phyloP scores from a whole-genome alignment of 2,888 invertebrate species.

The Cloeon dipterum region DNA sequence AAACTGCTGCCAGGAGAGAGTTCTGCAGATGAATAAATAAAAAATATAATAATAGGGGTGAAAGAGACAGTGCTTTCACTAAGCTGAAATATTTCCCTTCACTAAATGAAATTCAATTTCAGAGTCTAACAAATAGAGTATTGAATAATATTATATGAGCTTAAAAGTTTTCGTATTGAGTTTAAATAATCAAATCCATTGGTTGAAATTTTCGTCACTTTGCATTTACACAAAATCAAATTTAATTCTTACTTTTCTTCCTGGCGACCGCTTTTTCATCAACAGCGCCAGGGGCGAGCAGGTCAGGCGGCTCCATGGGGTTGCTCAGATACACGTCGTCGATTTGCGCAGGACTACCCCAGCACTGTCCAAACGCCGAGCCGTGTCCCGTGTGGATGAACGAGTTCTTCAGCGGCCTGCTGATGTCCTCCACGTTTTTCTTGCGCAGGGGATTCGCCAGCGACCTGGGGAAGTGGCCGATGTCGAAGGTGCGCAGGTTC shows the following conservation, averaged over 20 bases:
- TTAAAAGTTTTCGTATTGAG: no score
- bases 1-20: neutral
- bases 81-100: no score
- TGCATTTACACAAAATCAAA: neutral
- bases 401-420: slow-evolving; percentile 54
- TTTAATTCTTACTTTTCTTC: slow-evolving; percentile 21
- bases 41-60: neutral
- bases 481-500: slow-evolving; percentile 67
- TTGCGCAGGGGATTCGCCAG: slow-evolving; percentile 44
- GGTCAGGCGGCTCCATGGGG: slow-evolving; percentile 47
- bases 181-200: no score
- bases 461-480: slow-evolving; percentile 72
- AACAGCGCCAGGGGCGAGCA: slow-evolving; percentile 25
- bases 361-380: slow-evolving; percentile 48
- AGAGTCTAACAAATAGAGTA: no score
- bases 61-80: no score
- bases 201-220: no score
- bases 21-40: neutral
- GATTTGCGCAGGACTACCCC: slow-evolving; percentile 62
- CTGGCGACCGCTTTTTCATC: slow-evolving; percentile 16
- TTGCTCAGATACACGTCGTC: slow-evolving; percentile 55
- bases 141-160: no score
- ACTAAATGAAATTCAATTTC: no score
- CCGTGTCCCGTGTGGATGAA: slow-evolving; percentile 61
- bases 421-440: slow-evolving; percentile 46